phyloP scores from a whole-genome alignment of 1,140 invertebrate genomes.

The Lepidostoma basale region DNA sequence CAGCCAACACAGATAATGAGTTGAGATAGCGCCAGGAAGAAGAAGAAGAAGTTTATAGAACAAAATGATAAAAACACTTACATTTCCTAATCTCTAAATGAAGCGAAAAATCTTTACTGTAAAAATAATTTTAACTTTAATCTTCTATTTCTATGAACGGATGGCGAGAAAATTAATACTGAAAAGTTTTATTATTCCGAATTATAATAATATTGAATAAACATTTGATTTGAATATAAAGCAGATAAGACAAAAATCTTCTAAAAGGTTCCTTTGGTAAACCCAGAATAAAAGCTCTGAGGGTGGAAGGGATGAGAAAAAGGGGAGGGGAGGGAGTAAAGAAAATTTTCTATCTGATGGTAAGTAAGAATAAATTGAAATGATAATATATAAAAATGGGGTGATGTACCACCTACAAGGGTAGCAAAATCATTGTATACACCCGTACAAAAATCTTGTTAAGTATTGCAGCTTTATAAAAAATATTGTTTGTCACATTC shows the following conservation, averaged over 20 bases:
- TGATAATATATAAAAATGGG: constrained; percentile 45
- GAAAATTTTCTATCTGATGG: constrained; percentile 44
- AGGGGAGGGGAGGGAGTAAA: constrained; percentile 14
- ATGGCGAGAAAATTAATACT: constrained; percentile 13
- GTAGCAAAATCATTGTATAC: background rate
- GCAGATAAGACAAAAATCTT: constrained; percentile 17
- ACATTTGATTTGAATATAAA: constrained; percentile 22
- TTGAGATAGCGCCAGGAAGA: too few relatives aligned
- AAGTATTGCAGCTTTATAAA: background rate
- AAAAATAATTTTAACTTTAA: background rate
- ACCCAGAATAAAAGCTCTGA: constrained; percentile 6
- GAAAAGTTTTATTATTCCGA: background rate
- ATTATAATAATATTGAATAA: constrained; percentile 21
- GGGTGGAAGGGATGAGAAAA: background rate
- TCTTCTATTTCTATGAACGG: background rate
- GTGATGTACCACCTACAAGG: constrained; percentile 27
- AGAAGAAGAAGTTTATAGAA: too few relatives aligned
- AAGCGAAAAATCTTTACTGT: background rate
- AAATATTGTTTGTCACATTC: too few relatives aligned
- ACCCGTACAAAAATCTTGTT: background rate
- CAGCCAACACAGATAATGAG: too few relatives aligned
- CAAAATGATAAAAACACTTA: too few relatives aligned
- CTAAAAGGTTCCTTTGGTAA: constrained; percentile 23
- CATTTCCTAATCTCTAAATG: background rate
- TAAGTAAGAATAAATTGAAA: constrained; percentile 46